Base-by-base conservation (phyloP, 2,113 vertebrate genomes). In the Thamnaconus septentrionalis region DNA sequence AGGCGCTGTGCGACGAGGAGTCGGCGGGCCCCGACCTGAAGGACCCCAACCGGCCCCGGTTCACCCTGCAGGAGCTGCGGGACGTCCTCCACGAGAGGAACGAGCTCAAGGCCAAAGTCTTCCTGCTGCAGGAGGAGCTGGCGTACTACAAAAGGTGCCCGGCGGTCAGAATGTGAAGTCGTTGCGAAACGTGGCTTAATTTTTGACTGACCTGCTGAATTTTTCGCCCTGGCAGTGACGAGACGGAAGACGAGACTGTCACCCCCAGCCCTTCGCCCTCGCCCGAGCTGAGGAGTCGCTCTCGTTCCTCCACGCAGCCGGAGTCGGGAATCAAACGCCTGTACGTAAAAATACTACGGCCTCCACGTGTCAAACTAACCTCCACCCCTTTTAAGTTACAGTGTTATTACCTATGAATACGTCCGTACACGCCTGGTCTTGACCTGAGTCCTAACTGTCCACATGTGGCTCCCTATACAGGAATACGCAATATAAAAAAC, bases 51-150 rank as follows among this genome's bases (percentile, higher is more conserved):
- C 91, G 97, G 3, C 97, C 97, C 0, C 89, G 97, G 4, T 99
- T 99, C 91, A 99, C 97, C 0, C 87, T 99, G 70, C 97, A 99
- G 84, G 97, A 99, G 89, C 92, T 99, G 64, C 90, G 97, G 43
- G 97, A 99, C 0, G 97, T 99, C 58, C 92, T 99, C 9, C 97
- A 99, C 0, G 97, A 98, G 87, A 93, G 97, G 72, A 99, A 99
- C 3, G 97, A 99, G 70, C 89, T 99, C 56, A 99, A 99, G 84
- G 93, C 97, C 53, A 94, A 96, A 91, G 95, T 99, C 7, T 98
- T 99, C 76, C 64, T 99, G 87, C 85, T 99, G 72, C 97, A 98
- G 77, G 97, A 99, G 75, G 97, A 99, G 80, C 93, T 99, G 69
- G 90, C 95, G 0, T 99, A 98, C 82, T 99, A 98, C 65, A 96